Evolutionary conservation across 2,888 invertebrate species (phyloP).

Genomic region (Allolobophora icterica): DNA sequence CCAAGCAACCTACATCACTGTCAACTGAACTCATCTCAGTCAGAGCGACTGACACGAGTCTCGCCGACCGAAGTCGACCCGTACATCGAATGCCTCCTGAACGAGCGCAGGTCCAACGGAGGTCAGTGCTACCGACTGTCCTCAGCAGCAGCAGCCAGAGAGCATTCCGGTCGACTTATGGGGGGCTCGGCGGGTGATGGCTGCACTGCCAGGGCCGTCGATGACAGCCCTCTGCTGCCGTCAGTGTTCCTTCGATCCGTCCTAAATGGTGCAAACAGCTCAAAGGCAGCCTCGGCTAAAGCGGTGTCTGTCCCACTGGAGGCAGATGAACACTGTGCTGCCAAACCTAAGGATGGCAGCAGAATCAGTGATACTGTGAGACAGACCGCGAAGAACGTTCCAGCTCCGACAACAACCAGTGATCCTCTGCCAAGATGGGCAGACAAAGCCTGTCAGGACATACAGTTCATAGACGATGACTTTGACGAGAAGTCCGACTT

Average conservation of each 20-base stretch:
- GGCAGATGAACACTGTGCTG: neutral
- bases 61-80: conserved; percentile 40
- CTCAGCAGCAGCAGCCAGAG: neutral
- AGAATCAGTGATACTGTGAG: neutral
- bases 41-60: conserved; percentile 37
- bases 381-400: neutral
- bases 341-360: neutral
- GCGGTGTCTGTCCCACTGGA: neutral
- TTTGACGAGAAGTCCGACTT: conserved; percentile 39
- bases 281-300: neutral
- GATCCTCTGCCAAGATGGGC: conserved; percentile 55
- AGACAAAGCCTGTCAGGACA: conserved; percentile 61
- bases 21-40: neutral
- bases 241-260: conserved; percentile 24
- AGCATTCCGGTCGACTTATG: neutral
- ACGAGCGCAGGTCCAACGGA: conserved; percentile 31
- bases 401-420: neutral
- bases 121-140: neutral
- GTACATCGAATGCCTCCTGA: conserved; percentile 32
- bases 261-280: conserved; percentile 24
- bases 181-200: neutral
- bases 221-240: neutral
- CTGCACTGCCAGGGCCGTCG: conserved; percentile 22
- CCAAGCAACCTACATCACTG: neutral
- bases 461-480: conserved; percentile 74